Conservation (phyloP, 2,113 vertebrate genomes). For the Setophaga kirtlandii region DNA sequence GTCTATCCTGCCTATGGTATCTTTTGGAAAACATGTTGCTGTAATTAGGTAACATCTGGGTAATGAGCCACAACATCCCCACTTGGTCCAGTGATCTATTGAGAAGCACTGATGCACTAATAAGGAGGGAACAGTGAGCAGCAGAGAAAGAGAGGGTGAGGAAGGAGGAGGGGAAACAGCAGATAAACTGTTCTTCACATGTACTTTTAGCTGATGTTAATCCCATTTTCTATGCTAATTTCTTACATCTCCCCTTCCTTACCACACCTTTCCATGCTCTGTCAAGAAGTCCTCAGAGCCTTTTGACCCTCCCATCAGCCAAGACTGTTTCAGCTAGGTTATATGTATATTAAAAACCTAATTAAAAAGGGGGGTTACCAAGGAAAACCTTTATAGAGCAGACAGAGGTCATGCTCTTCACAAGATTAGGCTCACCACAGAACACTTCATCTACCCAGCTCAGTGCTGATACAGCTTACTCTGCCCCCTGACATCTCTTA, state of each 20-base stretch:
- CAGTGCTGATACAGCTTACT: slow-evolving; percentile 36
- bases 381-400: slow-evolving; percentile 1
- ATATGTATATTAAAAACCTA: slow-evolving; percentile 11
- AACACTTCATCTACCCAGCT: slow-evolving; percentile 39
- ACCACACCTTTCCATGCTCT: neutral
- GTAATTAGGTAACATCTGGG: slow-evolving; percentile 19
- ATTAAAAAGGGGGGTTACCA: neutral
- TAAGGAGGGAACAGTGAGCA: neutral
- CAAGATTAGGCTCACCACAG: slow-evolving; percentile 41
- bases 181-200: slow-evolving; percentile 7
- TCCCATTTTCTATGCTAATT: slow-evolving; percentile 21
- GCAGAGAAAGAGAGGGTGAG: neutral
- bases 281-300: neutral
- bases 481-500: slow-evolving; percentile 54
- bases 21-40: neutral
- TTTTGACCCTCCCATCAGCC: neutral
- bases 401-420: slow-evolving; percentile 27
- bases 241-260: neutral
- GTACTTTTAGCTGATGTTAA: slow-evolving; percentile 37
- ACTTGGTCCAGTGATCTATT: neutral
- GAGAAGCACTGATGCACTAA: neutral
- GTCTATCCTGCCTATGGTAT: neutral
- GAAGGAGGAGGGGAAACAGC: neutral
- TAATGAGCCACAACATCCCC: neutral
- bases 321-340: slow-evolving; percentile 5